phyloP scores from a whole-genome alignment of 2,797 vertebrate genomes.

The Tangara arthus region DNA sequence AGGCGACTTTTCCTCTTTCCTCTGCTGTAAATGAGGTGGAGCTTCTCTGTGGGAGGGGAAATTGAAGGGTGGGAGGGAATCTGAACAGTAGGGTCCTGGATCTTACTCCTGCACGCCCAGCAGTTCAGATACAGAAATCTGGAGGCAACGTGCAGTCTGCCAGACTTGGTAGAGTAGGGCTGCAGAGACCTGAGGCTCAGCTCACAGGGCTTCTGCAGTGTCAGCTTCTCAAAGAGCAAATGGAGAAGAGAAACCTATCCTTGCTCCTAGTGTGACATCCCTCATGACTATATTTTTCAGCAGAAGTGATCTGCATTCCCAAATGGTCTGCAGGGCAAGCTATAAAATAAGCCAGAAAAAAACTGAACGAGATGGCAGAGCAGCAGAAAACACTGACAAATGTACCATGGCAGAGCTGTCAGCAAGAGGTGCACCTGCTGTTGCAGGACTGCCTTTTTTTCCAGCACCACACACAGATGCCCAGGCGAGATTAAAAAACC shows the following conservation, averaged over 20 bases:
- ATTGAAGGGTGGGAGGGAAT: too few relatives aligned
- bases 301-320: not conserved
- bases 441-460: not conserved
- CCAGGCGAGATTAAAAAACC: not conserved
- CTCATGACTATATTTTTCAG: not conserved
- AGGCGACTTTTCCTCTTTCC: not conserved
- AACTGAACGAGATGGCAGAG: not conserved
- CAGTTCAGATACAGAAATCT: not conserved
- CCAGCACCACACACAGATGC: not conserved
- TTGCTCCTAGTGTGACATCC: not conserved
- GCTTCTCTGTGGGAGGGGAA: not conserved
- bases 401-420: not conserved
- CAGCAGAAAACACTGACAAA: not conserved
- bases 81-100: not conserved
- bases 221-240: not conserved
- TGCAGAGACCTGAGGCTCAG: not conserved
- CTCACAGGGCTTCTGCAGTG: not conserved
- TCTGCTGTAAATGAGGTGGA: not conserved
- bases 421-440: not conserved
- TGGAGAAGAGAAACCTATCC: not conserved
- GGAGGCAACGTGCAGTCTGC: not conserved
- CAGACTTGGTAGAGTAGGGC: not conserved
- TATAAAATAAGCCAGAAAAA: not conserved
- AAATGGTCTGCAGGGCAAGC: not conserved
- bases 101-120: not conserved